Percentiles rank a stretch among this genome's conserved stretches.
Conservation (phyloP, 1,140 invertebrate genomes). For the Dysdera silvatica region DNA sequence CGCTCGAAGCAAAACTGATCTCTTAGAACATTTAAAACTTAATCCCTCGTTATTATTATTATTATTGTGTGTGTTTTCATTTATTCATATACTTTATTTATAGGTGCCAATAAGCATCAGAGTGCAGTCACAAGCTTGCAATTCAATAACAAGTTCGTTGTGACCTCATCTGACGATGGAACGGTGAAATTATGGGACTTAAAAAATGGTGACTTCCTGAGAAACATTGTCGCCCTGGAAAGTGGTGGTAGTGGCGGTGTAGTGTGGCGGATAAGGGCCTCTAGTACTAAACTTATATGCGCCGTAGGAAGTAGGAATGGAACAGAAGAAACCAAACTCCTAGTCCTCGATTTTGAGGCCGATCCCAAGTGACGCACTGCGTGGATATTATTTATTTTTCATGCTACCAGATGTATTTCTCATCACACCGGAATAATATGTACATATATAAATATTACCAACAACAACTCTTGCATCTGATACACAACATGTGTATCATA, state of each 20-base stretch:
- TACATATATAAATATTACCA: conserved; percentile 12
- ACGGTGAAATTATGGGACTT: conserved; percentile 99
- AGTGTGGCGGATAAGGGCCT: conserved; percentile 94
- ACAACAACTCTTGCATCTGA: no score
- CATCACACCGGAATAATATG: conserved; percentile 1
- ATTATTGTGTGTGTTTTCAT: no score
- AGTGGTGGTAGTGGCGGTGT: conserved; percentile 97
- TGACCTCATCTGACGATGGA: conserved; percentile 98
- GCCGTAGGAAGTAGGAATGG: conserved; percentile 96
- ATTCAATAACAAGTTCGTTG: conserved; percentile 95
- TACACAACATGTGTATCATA: no score
- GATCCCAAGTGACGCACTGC: conserved; percentile 6
- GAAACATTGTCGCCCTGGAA: conserved; percentile 85
- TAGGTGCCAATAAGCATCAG: conserved; percentile 90
- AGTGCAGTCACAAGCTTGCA: conserved; percentile 97
- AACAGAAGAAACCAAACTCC: conserved; percentile 96
- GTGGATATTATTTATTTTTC: conserved; percentile 2
- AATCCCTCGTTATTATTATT: no score
- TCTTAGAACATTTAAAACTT: no score
- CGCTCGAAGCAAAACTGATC: no score
- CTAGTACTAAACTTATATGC: conserved; percentile 93
- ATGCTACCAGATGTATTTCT: not conserved
- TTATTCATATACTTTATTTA: conserved; percentile 24
- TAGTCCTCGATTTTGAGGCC: conserved; percentile 55
- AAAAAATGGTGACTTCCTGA: conserved; percentile 87